Evolutionary conservation across 1,140 invertebrate species (phyloP), one percentile per base, ranked within the genome.

Genomic region (Drepana arcuata): DNA sequence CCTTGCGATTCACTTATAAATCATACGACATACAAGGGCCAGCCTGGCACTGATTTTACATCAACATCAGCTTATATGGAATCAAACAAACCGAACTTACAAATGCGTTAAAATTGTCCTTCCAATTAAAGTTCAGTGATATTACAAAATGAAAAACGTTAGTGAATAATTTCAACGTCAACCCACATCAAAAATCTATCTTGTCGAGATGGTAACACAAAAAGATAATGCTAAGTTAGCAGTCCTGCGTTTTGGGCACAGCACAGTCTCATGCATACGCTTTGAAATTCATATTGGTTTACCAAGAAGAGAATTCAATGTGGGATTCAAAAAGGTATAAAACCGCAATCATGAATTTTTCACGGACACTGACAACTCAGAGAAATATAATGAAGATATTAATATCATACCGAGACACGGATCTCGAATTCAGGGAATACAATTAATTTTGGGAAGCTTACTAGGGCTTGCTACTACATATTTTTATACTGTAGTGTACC

Each of bases 111-210:
- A n/a, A n/a, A n/a, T n/a, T n/a, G n/a, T n/a, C n/a, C n/a, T n/a
- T n/a, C n/a, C 35, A 55, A 35, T 69, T 65, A 54, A 27, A 29
- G 60, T 64, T 56, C 55, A 60, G 48, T 50, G 41, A 60, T 45
- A 53, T 50, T 48, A 53, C 43, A 43, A 70, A 64, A 71, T 50
- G 38, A 62, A 50, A 16, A 43, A 48, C 29, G 27, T 34, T 33
- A 13, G 40, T 43, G 40, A 58, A 56, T 54, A 59, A 48, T 33
- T 30, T 46, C 45, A 35, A 68, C 34, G 63, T 62, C 68, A 46
- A 72, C 68, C 68, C 62, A 64, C 34, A 54, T 79, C 64, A 74
- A 66, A 66, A 64, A 51, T 56, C 52, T 52, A 42, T 31, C 16
- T 23, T 29, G 15, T 39, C 35, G 46, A 44, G 23, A 48, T 38